These are phyloP conservation scores for Mola mola DNA, from an alignment of 2,113 vertebrate species.

Conservation along the genomic window DNA sequence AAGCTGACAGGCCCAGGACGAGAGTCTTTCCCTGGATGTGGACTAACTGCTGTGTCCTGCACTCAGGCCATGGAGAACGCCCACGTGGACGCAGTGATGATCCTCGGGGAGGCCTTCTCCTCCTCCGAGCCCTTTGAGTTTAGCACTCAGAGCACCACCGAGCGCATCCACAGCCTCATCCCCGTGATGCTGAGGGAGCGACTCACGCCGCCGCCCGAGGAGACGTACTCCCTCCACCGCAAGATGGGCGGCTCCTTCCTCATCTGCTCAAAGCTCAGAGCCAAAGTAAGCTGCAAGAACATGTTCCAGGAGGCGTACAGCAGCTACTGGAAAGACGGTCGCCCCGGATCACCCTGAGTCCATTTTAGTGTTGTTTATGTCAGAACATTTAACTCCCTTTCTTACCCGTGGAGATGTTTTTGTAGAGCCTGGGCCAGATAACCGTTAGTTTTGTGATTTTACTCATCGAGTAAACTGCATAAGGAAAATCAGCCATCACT, in stretches of 20 bases:
- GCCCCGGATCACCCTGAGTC: background rate
- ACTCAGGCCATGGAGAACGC: conserved; percentile 85
- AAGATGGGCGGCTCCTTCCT: conserved; percentile 99
- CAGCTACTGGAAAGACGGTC: conserved; percentile 81
- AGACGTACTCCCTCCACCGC: conserved; percentile 95
- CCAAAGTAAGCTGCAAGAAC: conserved; percentile 87
- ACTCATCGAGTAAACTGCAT: conserved; percentile 2
- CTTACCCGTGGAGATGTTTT: conserved; percentile 2
- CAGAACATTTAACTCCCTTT: conserved; percentile 38
- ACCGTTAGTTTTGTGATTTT: background rate
- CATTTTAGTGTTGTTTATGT: conserved; percentile 5
- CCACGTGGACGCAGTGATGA: conserved; percentile 74
- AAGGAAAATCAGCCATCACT: background rate
- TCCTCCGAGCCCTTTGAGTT: conserved; percentile 72
- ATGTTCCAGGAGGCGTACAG: conserved; percentile 91
- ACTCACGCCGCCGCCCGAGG: conserved; percentile 90
- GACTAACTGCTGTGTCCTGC: background rate
- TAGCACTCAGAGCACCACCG: conserved; percentile 71
- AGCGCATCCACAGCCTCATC: conserved; percentile 74
- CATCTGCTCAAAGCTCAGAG: conserved; percentile 94
- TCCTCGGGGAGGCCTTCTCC: conserved; percentile 73
- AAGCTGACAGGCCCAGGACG: no score
- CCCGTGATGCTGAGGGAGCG: conserved; percentile 85
- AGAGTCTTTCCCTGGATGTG: no score
- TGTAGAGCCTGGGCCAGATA: background rate